Evolutionary conservation across 1,140 invertebrate genomes (phyloP), one percentile per base, ranked within the genome.

Genomic region (Drosophila ficusphila): DNA sequence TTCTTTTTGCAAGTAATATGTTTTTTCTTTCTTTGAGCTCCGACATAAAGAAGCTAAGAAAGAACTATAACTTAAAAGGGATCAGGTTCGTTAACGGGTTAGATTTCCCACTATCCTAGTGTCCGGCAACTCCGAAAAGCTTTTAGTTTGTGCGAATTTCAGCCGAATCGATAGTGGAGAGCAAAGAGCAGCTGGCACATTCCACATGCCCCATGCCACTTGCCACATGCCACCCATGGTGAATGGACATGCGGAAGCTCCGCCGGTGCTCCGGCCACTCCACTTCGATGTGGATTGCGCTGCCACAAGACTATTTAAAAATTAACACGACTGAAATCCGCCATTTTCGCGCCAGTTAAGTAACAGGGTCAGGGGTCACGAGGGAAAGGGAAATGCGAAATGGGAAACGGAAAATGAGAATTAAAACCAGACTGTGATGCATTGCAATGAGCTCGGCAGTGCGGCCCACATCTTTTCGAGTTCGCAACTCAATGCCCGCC

Each of bases 231-330:
- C 18, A 19, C 74, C 48, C 27, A 62, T 67, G 49, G 38, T 67
- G 52, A 25, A 29, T n/a, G 51, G 25, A 44, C 36, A 33, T 48
- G 53, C 52, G 27, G 19, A 4, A 51, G 29, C 41, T 9, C n/a
- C 6, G 8, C 9, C 9, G 11, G 25, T 9, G 29, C 5, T n/a
- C 38, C 11, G 23, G 19, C 39, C 53, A 47, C 29, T 42, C 29
- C 3, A 19, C 47, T 49, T 49, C 48, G 42, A 54, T 76, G 47
- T 62, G 56, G 48, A 54, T 44, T 51, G 72, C 27, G 21, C 14
- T 29, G 52, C 61, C 69, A 57, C 52, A 64, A 74, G 77, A 79
- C 65, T 79, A 53, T 86, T 85, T 85, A 86, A 85, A 73, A 86
- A 85, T 76, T 64, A 85, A 85, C 79, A 75, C 72, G 25, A 47